Conservation (phyloP, 2,113 vertebrate genomes). For the Diglossa brunneiventris region DNA sequence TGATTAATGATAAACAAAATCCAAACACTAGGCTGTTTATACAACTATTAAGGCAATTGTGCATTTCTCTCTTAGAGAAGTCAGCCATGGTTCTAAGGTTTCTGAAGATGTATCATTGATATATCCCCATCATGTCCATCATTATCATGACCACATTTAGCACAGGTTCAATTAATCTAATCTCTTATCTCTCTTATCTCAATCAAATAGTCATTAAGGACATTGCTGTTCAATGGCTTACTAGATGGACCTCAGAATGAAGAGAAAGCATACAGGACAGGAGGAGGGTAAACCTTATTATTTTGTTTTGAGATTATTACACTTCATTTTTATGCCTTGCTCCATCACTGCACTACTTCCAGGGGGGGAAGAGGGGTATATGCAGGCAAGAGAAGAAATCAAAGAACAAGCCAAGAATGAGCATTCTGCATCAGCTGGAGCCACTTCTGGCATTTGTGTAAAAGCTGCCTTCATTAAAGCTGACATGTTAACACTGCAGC, state of each 20-base stretch:
- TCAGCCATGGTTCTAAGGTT: background rate
- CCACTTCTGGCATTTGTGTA: background rate
- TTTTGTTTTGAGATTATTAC: background rate
- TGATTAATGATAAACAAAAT: background rate
- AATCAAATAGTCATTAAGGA: background rate
- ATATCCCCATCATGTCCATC: background rate
- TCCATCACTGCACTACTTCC: conserved; percentile 19
- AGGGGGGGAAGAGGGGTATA: no score
- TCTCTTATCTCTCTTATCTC: background rate
- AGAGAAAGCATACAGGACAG: background rate
- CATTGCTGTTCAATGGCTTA: background rate
- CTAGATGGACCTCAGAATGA: background rate
- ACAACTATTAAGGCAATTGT: background rate
- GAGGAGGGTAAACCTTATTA: background rate
- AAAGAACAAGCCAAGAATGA: background rate
- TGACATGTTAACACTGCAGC: background rate
- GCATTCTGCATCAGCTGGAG: background rate
- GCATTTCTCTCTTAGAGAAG: background rate
- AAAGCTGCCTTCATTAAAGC: background rate
- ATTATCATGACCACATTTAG: background rate
- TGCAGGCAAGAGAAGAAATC: background rate
- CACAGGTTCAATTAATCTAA: background rate
- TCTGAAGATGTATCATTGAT: background rate
- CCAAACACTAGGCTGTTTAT: background rate
- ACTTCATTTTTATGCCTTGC: background rate